Base-by-base conservation (phyloP, 2,888 invertebrate species). In the Harpalus rufipes region DNA sequence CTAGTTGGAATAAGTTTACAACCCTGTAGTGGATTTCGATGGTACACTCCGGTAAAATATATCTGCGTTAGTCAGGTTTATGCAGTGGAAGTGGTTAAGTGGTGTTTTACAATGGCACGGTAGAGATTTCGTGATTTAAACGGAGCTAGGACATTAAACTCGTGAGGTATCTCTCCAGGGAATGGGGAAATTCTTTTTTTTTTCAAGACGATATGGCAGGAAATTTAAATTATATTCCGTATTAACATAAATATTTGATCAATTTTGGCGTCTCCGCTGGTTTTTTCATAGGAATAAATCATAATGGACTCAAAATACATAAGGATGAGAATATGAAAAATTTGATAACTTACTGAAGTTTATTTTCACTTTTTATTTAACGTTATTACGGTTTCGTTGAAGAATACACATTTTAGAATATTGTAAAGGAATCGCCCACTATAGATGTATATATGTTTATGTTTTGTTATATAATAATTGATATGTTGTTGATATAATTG, bases 1-100 rank as follows among this genome's bases (percentile, higher is more conserved):
- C 44, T 51, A 12, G 41, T 74, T 41, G 14, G 58, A 78, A 58
- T 78, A 78, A 78, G 58, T 78, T 58, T 74, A 56, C 58, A 78
- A 51, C 74, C 58, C 58, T 78, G 78, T 58, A 25, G 41, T 25
- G 58, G 58, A 78, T 58, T 76, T 78, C 58, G 56, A 32, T 78
- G 78, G 78, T 78, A 78, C 78, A 58, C 41, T 78, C 78, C 78
- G 58, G 58, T 56, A 58, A 78, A 78, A 58, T 78, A 58, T 25
- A 58, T 58, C 78, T 32, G 12, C 25, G 78, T 78, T 58, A 12
- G 14, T 58, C 32, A 1, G 78, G 56, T 78, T 78, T 58, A 78
- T 78, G 25, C 78, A 58, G 25, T 32, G 78, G 58, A 78, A 58
- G n/a, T 68, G 39, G 68, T 68, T 68, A 68, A 68, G 12, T 68